Base-by-base conservation (phyloP, 2,888 invertebrate genomes). In the Auanema freiburgensis region DNA sequence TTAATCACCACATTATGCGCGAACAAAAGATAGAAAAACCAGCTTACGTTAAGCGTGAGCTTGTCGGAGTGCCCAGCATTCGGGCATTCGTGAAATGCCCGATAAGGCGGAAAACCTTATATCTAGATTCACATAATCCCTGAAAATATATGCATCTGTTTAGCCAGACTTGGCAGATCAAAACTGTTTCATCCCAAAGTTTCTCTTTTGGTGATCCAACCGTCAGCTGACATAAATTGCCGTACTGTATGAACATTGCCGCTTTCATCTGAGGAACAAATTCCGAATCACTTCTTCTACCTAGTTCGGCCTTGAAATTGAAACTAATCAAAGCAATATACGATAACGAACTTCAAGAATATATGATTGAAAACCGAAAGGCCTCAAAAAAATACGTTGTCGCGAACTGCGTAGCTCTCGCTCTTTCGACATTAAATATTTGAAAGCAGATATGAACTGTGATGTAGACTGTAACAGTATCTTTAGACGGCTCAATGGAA, bases 11-110 rank as follows among this genome's bases (percentile, higher is more conserved):
- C 33, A 33, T 33, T 33, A 33, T 33, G 33, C 33, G 33, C 49
- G 56, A 52, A 16, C 62, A 56, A 41, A 21, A 55, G 40, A 55
- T 8, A 54, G 14, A 54, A 33, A 53, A 33, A 53, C 53, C 11
- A 23, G 12, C 11, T 16, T 52, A 23, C 23, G 23, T 52, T 46
- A 21, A 33, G 33, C 33, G 33, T 33, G 33, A 33, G 33, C 33
- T 33, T 33, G 33, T 33, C 3, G 33, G 33, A 33, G 33, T 33
- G 8, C 33, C 33, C 33, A 33, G 33, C 33, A 33, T 33, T 33
- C 33, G 33, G 33, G 33, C 33, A 33, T 33, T 33, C 33, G 33
- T 33, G 33, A 33, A 33, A 33, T 33, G 33, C 33, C 33, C 33
- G 33, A 33, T 33, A 33, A 33, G 33, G 33, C 33, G 33, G 33